phyloP scores from a whole-genome alignment of 2,797 vertebrate genomes.

The Pseudochirops corinnae region DNA sequence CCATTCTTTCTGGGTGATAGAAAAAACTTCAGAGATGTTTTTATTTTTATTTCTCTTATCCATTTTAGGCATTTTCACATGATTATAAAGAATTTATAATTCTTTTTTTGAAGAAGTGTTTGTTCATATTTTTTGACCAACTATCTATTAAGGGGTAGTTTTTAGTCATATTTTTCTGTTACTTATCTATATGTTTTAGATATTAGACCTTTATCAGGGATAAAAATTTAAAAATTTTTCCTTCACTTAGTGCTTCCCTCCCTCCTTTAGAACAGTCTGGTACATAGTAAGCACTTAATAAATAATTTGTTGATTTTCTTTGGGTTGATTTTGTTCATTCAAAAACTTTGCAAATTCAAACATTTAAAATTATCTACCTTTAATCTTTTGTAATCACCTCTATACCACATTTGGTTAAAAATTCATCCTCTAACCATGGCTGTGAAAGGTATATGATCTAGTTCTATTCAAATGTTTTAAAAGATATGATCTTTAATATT shows the following conservation, averaged over 20 bases:
- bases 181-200: neutral
- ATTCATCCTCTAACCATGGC: neutral
- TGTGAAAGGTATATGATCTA: neutral
- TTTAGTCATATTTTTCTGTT: neutral
- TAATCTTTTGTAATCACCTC: neutral
- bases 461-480: neutral
- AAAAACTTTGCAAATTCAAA: neutral
- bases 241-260: constrained; percentile 27
- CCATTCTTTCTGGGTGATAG: neutral
- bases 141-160: neutral
- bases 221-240: neutral
- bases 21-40: neutral
- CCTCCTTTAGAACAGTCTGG: neutral
- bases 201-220: neutral
- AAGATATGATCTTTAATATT: neutral
- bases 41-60: neutral
- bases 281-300: neutral
- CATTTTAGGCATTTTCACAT: neutral
- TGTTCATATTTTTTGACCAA: neutral
- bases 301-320: constrained; percentile 13
- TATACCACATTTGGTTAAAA: neutral
- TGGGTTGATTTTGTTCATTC: neutral
- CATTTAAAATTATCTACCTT: neutral
- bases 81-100: neutral
- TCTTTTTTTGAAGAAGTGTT: neutral